Conservation (phyloP, 2,113 vertebrate genomes). For the Rana temporaria region DNA sequence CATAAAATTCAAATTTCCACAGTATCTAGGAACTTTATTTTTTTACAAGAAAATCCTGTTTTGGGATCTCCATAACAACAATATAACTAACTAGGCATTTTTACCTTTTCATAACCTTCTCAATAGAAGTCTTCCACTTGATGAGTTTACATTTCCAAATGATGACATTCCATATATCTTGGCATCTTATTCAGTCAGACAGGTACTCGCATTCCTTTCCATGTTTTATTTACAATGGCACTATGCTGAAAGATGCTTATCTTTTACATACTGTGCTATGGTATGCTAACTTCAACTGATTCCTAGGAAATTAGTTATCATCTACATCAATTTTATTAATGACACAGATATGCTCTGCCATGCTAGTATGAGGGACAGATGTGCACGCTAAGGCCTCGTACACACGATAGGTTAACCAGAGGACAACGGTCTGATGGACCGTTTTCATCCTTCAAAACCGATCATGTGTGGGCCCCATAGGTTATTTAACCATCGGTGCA, state of each 20-base stretch:
- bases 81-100: too few species aligned
- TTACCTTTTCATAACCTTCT: too few species aligned
- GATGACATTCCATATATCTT: slow-evolving; percentile 14
- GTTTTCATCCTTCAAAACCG: too few species aligned
- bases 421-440: too few species aligned
- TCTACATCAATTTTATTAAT: background rate
- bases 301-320: background rate
- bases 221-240: background rate
- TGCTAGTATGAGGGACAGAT: background rate
- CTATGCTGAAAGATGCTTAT: slow-evolving; percentile 23
- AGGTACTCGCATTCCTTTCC: slow-evolving; percentile 13
- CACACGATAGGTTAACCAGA: too few species aligned
- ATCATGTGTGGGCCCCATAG: too few species aligned
- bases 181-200: slow-evolving; percentile 8
- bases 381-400: background rate
- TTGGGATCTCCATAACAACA: too few species aligned
- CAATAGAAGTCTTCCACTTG: too few species aligned
- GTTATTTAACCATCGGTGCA: too few species aligned
- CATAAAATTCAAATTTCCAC: too few species aligned
- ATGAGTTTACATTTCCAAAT: slow-evolving; percentile 17
- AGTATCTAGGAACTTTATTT: too few species aligned
- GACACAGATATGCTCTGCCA: background rate
- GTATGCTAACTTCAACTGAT: background rate
- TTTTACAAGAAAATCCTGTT: too few species aligned
- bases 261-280: slow-evolving; percentile 16